A percentile compares a stretch with the other conserved stretches of the same genome.
phyloP scores from a whole-genome alignment of 2,797 vertebrate genomes.

The Sebastes itinus region DNA sequence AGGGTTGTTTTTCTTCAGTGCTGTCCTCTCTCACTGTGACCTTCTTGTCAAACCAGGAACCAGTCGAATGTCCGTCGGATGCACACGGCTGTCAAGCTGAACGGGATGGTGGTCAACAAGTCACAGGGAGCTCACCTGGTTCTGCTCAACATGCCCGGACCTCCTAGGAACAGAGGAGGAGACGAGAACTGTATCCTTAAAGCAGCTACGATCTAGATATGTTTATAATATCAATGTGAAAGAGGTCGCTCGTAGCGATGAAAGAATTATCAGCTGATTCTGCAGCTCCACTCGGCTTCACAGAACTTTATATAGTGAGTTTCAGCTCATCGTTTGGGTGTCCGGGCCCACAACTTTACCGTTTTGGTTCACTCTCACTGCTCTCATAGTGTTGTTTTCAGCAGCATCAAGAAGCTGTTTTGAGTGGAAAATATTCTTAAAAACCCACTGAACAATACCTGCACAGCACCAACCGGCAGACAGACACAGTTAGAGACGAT shows the following conservation, averaged over 20 bases:
- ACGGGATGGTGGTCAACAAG: slow-evolving; percentile 89
- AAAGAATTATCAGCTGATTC: not conserved
- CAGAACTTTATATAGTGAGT: not conserved
- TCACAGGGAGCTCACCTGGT: slow-evolving; percentile 95
- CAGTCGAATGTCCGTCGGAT: slow-evolving; percentile 93
- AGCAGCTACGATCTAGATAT: not conserved
- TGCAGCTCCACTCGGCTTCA: not conserved
- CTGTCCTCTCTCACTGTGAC: not conserved
- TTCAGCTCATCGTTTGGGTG: not conserved
- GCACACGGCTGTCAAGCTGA: slow-evolving; percentile 90
- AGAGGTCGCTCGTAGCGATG: not conserved
- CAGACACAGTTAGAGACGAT: too few relatives aligned
- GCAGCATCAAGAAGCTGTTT: not conserved
- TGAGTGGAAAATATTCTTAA: accelerated
- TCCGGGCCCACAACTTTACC: too few relatives aligned
- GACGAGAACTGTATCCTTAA: slow-evolving; percentile 98
- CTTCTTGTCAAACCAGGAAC: slow-evolving; percentile 81
- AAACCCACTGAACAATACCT: not conserved
- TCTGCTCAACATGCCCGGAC: slow-evolving; percentile 97
- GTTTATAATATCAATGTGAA: not conserved
- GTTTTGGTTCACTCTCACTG: not conserved
- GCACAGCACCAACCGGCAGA: not conserved
- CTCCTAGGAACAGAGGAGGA: slow-evolving; percentile 90
- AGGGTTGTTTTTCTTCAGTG: not conserved
- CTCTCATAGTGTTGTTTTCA: not conserved